Evolutionary conservation across 2,113 vertebrate genomes (phyloP), one percentile per base, ranked within the genome.

Genomic region (Neogale vison): DNA sequence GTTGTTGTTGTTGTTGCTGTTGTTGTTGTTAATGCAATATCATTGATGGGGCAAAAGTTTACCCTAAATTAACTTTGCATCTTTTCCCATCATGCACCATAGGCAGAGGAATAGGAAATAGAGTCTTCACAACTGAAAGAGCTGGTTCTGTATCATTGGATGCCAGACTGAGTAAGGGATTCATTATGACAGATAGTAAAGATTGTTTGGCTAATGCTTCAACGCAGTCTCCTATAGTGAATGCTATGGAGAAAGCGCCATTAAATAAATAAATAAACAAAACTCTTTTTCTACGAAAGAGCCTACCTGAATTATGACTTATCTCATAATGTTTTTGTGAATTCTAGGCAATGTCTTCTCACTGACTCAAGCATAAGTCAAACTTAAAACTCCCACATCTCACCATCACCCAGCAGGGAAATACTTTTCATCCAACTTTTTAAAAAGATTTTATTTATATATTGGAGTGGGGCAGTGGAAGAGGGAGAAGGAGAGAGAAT

Each of bases 161-260:
- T 34, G 31, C 42, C 34, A 95, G 82, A 77, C 2, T 71, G 52
- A 93, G 50, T 79, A 18, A 74, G 31, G 47, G 67, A 59, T 77
- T 90, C 69, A 52, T 90, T 89, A 21, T 90, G 65, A 93, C 45
- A 86, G 74, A 92, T 17, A 79, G 18, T 69, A 80, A 85, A 86
- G 50, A 88, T 34, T 47, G 57, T 63, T 81, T 79, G 47, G 72
- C 65, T 80, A 95, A 92, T 81, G 31, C 3, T 85, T 89, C 17
- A 82, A 26, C 10, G 34, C 42, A 76, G n/a, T 82, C 74, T 93
- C 61, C 39, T 57, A 55, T 34, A 86, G 34, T 76, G 57, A 90
- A 34, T 24, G 50, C 18, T 47, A 2, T 77, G 21, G 4, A 77
- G 50, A 92, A 81, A 61, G 12, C 83, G 3, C n/a, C 24, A 9